These are phyloP conservation scores for Sarotherodon lohbergeri DNA, from an alignment of 2,113 vertebrate species.

Conservation along the genomic window DNA sequence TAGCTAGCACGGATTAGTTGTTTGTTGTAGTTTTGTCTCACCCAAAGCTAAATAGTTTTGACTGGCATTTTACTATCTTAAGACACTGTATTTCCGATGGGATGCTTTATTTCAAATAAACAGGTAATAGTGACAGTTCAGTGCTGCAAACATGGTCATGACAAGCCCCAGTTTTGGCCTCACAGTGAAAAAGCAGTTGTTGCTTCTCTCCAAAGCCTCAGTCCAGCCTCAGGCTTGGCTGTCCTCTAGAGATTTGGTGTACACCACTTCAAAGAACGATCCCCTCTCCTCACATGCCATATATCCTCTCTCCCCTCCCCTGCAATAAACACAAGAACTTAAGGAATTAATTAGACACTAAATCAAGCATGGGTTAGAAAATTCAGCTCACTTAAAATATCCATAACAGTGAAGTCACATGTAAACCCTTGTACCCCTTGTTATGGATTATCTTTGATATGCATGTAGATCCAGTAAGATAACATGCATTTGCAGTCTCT, in stretches of 20 bases:
- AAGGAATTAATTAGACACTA: conserved; percentile 69
- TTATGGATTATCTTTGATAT: conserved; percentile 13
- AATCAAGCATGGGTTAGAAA: conserved; percentile 54
- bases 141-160: background rate
- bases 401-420: background rate
- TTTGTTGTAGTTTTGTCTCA: background rate
- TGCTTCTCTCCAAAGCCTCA: conserved; percentile 43
- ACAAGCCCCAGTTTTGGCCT: background rate
- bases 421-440: background rate
- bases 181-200: conserved; percentile 21
- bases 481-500: background rate
- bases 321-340: conserved; percentile 66
- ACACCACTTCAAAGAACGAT: conserved; percentile 69
- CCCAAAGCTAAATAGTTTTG: background rate
- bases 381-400: conserved; percentile 14
- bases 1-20: background rate
- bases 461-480: conserved; percentile 12
- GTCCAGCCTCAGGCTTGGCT: conserved; percentile 60
- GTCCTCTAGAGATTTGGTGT: conserved; percentile 59
- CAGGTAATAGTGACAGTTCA: conserved; percentile 1
- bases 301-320: background rate
- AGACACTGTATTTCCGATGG: background rate
- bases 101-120: conserved; percentile 18
- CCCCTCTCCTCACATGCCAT: conserved; percentile 33
- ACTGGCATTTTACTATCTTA: background rate